Base-by-base conservation (phyloP, 23 tunicate genomes). In the Phallusia fumigata region DNA sequence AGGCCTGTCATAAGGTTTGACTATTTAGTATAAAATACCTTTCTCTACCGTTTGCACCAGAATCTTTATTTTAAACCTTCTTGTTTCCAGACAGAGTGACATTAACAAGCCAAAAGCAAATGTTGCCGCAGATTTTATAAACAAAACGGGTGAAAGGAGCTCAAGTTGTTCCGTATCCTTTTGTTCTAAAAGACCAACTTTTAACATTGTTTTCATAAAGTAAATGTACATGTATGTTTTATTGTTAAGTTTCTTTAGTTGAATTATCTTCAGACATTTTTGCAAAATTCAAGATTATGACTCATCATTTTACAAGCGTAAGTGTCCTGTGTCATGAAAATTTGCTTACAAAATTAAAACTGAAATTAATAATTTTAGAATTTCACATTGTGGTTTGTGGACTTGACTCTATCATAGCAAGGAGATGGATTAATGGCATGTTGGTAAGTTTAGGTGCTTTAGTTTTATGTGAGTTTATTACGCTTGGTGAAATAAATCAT, bases 371-470 rank as follows among this genome's bases (percentile, higher is more conserved):
- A 22, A 52, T 32, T 75, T 75, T 32, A 85, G 83, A 85, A 52
- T 95, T 95, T 74, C 90, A 89, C 40, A 84, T 95, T 19, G 78
- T 95, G 15, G 91, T 95, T 2, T 87, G 95, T 84, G 99, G 99
- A 8, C 52, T 95, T 30, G 99, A 95, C 50, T 90, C 95, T 8
- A 90, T 95, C 52, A 83, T 86, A 12, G 99, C 99, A 18, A 72
- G 99, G 45, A 87, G 95, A 45, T 95, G 99, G 99, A 95, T 95
- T 53, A 95, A 95, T 79, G 99, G 95, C 44, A 95, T 90, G 95
- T 34, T 95, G 83, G 84, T 86, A 45, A 77, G 88, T 40, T 40
- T 40, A 40, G n/a, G n/a, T n/a, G n/a, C n/a, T n/a, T n/a, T n/a
- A n/a, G n/a, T n/a, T n/a, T n/a, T n/a, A n/a, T n/a, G n/a, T n/a